These are phyloP conservation scores for Rhinolophus ferrumequinum DNA, from an alignment of 2,113 vertebrate genomes.

Conservation along the genomic window DNA sequence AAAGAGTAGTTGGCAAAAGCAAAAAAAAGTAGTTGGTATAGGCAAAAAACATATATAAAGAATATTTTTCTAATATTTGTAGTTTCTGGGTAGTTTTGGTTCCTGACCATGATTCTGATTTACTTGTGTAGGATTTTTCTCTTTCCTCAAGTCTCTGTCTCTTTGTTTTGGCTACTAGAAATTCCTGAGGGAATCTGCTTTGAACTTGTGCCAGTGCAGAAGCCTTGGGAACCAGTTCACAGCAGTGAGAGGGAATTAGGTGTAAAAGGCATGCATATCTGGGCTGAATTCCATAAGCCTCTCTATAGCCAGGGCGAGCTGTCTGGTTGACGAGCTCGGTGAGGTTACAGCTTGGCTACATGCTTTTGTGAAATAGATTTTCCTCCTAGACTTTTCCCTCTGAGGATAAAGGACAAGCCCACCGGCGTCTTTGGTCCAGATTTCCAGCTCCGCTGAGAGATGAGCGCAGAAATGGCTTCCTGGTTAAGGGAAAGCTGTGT, in stretches of 20 bases:
- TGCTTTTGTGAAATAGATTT: slow-evolving; percentile 43
- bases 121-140: neutral
- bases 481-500: neutral
- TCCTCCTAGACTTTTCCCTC: slow-evolving; percentile 41
- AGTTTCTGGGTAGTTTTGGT: neutral
- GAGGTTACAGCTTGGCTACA: slow-evolving; percentile 59
- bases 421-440: neutral
- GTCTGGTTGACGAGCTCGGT: slow-evolving; percentile 66
- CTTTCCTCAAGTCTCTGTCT: neutral
- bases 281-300: slow-evolving; percentile 68
- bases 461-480: neutral
- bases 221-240: neutral
- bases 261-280: slow-evolving; percentile 58
- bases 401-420: neutral
- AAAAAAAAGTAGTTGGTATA: too few relatives aligned
- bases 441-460: neutral
- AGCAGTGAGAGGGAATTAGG: neutral
- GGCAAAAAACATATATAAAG: neutral
- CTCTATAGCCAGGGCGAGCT: slow-evolving; percentile 43
- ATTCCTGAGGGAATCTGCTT: neutral
- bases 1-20: neutral
- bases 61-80: neutral
- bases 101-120: neutral
- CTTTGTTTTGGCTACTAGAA: neutral
- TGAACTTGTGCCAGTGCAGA: neutral